A percentile compares a stretch with the other conserved stretches of the same genome.
phyloP scores from a whole-genome alignment of 1,140 invertebrate genomes.

The Anastrepha ludens region DNA sequence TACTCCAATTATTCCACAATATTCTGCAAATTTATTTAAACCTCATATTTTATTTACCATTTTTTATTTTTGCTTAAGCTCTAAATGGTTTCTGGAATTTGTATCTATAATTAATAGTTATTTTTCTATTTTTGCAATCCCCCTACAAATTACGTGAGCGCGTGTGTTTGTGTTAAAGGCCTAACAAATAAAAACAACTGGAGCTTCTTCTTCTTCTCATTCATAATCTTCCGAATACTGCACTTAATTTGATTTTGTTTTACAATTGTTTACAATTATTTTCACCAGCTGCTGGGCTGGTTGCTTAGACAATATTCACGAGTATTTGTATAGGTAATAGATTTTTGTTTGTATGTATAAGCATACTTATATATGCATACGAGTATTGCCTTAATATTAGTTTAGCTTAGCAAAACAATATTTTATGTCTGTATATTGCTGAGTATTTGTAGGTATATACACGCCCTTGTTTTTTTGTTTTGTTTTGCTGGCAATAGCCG shows the following conservation, averaged over 20 bases:
- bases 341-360: not conserved
- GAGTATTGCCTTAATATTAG: not conserved
- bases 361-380: not conserved
- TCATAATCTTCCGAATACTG: not conserved
- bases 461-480: not conserved
- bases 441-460: not conserved
- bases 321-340: constrained; percentile 21
- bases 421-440: too few relatives aligned
- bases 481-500: not conserved
- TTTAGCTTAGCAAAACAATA: not conserved
- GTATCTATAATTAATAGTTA: too few relatives aligned
- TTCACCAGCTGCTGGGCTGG: not conserved
- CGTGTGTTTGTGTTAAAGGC: not conserved
- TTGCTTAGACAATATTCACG: not conserved
- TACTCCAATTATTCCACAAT: not conserved
- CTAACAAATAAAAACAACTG: not conserved
- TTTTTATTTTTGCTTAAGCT: too few relatives aligned
- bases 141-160: not conserved
- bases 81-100: too few relatives aligned
- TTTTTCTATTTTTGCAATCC: not conserved
- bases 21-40: constrained; percentile 13
- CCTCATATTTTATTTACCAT: not conserved
- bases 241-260: not conserved
- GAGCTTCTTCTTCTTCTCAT: not conserved
- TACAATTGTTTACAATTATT: not conserved